These are phyloP conservation scores for Trematomus loennbergii DNA, from an alignment of 2,113 vertebrate species.

Conservation along the genomic window DNA sequence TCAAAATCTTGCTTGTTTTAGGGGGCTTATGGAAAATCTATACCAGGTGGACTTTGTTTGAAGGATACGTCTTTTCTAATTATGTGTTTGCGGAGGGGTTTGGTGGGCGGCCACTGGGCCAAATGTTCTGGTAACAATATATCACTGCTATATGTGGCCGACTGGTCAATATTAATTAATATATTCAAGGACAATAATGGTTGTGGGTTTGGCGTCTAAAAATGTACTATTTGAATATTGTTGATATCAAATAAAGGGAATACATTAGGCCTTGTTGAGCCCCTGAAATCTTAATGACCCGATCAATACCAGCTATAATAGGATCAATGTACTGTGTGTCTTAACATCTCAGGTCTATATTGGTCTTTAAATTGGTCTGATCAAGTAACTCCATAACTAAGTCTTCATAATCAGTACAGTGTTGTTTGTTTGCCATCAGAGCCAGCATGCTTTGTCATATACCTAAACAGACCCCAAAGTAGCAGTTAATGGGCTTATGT, in stretches of 20 bases:
- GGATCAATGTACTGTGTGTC: not conserved
- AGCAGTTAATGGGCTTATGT: slow-evolving; percentile 57
- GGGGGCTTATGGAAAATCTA: slow-evolving; percentile 74
- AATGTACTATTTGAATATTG: not conserved
- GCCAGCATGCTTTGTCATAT: slow-evolving; percentile 1
- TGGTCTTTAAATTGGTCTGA: not conserved
- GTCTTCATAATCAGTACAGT: not conserved
- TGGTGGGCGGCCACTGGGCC: slow-evolving; percentile 42
- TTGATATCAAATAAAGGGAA: not conserved
- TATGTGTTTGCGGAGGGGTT: slow-evolving; percentile 68
- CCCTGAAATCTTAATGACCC: not conserved
- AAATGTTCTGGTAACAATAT: slow-evolving; percentile 48
- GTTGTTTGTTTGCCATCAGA: slow-evolving; percentile 3
- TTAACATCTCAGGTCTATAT: not conserved
- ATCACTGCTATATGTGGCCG: slow-evolving; percentile 11
- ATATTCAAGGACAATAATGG: not conserved
- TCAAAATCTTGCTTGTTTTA: slow-evolving; percentile 57
- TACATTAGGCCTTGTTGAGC: not conserved
- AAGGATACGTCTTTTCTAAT: slow-evolving; percentile 76
- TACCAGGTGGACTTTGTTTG: slow-evolving; percentile 78
- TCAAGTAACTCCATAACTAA: not conserved
- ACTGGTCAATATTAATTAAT: slow-evolving; percentile 2
- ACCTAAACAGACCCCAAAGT: slow-evolving; percentile 2
- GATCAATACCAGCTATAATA: not conserved
- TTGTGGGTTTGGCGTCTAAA: not conserved